A percentile compares a stretch with the other conserved stretches of the same genome.
Conservation (phyloP, 2,113 vertebrate species). For the Varanus salvator region DNA sequence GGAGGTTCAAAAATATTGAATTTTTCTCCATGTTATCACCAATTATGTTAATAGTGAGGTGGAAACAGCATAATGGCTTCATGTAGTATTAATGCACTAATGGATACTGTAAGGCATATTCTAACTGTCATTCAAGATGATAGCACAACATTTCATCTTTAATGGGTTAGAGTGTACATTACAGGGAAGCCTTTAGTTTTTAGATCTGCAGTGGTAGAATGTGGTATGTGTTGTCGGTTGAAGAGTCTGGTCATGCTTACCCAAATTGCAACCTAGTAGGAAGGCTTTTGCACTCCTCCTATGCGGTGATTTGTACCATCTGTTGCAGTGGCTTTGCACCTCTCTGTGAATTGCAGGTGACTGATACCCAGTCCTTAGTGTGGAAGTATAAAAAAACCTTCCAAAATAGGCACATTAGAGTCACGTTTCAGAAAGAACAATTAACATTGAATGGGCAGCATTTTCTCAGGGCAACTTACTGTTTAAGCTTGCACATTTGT, state of each 20-base stretch:
- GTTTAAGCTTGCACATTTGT: background rate
- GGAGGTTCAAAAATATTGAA: constrained; percentile 45
- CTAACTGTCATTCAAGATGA: constrained; percentile 68
- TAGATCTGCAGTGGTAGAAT: constrained; percentile 34
- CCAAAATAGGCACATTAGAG: too few species aligned
- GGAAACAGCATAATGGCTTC: constrained; percentile 62
- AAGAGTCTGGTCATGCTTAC: constrained; percentile 38
- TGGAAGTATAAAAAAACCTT: background rate
- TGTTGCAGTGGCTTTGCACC: background rate
- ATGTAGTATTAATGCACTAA: constrained; percentile 72
- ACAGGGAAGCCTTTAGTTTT: constrained; percentile 41
- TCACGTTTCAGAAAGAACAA: background rate
- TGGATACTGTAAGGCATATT: constrained; percentile 49
- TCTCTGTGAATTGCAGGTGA: background rate
- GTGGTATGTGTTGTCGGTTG: constrained; percentile 23
- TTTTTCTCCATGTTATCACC: constrained; percentile 50
- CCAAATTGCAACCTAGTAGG: constrained; percentile 20
- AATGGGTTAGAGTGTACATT: constrained; percentile 48
- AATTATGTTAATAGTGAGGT: constrained; percentile 61
- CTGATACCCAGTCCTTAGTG: background rate
- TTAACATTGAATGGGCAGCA: background rate
- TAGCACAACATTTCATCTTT: constrained; percentile 50
- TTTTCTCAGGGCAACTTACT: background rate
- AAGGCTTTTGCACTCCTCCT: background rate
- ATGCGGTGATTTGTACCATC: background rate